Evolutionary conservation across 2,888 invertebrate species (phyloP).

Genomic region (Hydrotaea diabolus): DNA sequence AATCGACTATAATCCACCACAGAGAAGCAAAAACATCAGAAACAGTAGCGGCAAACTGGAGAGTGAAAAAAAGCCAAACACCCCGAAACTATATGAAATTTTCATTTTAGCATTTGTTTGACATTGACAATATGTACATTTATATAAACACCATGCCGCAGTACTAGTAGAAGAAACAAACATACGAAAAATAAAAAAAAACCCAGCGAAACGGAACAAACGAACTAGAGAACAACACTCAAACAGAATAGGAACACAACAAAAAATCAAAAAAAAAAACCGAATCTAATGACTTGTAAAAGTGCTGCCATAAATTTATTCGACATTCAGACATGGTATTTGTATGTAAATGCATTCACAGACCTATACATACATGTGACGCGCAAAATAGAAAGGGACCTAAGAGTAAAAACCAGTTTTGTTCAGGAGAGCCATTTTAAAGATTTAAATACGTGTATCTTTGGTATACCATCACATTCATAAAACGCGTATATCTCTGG

Average conservation of each 20-base stretch:
- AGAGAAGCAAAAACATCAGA: not conserved
- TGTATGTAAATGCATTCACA: constrained; percentile 23
- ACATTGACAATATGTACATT: constrained; percentile 53
- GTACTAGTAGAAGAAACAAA: not conserved
- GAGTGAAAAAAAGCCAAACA: not conserved
- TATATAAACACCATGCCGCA: not conserved
- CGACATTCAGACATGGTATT: constrained; percentile 34
- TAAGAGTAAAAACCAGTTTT: too few relatives aligned
- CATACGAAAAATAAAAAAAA: not conserved
- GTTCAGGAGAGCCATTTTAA: too few relatives aligned
- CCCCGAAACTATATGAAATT: not conserved
- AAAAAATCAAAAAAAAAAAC: not conserved
- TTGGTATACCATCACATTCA: too few relatives aligned
- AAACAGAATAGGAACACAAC: not conserved
- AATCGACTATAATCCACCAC: constrained; percentile 7
- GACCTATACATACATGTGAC: not conserved
- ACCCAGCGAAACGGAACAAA: not conserved
- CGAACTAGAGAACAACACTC: not conserved
- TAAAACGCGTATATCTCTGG: too few relatives aligned
- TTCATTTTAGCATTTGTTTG: constrained; percentile 47
- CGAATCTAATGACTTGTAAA: constrained; percentile 51
- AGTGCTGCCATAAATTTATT: constrained; percentile 35
- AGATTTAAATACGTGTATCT: too few relatives aligned
- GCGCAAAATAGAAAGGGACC: too few relatives aligned
- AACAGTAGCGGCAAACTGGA: not conserved